Evolutionary conservation across 1,140 invertebrate genomes (phyloP).

Genomic region (Trichonephila inaurata): DNA sequence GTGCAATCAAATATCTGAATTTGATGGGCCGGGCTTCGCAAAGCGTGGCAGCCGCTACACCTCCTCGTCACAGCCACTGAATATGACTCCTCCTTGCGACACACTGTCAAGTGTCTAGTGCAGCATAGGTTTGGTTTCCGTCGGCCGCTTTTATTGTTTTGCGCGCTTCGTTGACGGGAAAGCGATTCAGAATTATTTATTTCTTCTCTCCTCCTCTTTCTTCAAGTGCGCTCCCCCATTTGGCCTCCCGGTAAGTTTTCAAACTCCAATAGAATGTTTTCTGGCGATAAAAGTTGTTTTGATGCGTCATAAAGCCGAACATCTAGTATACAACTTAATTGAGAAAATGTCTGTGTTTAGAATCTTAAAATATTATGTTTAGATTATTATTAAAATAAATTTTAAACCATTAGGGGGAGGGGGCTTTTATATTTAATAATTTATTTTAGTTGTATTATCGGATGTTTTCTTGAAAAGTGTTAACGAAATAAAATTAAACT

Average conservation of each 20-base stretch:
- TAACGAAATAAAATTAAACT: too few species aligned
- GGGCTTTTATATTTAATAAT: too few species aligned
- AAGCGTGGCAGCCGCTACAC: neutral
- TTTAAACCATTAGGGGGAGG: too few species aligned
- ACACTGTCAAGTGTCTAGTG: neutral
- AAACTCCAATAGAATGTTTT: conserved; percentile 1
- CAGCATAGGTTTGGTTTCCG: conserved; percentile 1
- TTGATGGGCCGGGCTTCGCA: conserved; percentile 50
- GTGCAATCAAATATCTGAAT: conserved; percentile 48
- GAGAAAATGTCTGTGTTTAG: too few species aligned
- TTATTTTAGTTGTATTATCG: too few species aligned
- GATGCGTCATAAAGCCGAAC: neutral
- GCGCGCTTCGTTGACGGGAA: conserved; percentile 35
- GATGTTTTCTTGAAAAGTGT: too few species aligned
- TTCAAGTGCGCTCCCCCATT: neutral
- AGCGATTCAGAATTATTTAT: conserved; percentile 16
- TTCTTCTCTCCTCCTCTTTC: conserved; percentile 19
- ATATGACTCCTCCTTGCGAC: conserved; percentile 21
- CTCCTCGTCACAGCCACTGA: conserved; percentile 11
- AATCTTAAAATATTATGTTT: too few species aligned
- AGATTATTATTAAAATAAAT: too few species aligned
- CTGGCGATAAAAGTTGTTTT: neutral
- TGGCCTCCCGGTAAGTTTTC: neutral
- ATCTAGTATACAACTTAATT: too few species aligned
- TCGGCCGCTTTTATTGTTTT: conserved; percentile 23